phyloP scores from a whole-genome alignment of 2,113 vertebrate species.

The Salminus brasiliensis region DNA sequence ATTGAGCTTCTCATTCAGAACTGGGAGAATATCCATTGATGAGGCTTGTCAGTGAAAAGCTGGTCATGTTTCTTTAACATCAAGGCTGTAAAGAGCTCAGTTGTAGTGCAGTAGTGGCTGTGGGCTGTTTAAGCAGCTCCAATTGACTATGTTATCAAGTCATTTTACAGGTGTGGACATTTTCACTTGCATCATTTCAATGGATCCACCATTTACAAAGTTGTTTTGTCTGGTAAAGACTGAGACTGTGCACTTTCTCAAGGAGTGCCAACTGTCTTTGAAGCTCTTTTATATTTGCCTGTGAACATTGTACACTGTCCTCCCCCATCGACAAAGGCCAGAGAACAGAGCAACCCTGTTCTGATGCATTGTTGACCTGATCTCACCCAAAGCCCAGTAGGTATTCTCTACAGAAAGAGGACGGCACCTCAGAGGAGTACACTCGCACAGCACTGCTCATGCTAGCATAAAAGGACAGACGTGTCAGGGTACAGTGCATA shows the following conservation, averaged over 20 bases:
- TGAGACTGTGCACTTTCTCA: background rate
- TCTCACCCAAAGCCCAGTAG: background rate
- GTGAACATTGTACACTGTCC: background rate
- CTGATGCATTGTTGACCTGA: background rate
- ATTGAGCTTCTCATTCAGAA: background rate
- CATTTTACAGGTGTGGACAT: background rate
- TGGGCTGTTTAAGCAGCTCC: background rate
- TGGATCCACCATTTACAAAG: no score
- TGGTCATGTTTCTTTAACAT: background rate
- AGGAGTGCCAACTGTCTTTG: background rate
- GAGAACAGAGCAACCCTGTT: background rate
- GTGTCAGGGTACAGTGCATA: background rate
- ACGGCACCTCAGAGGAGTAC: background rate
- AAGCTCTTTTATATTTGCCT: background rate
- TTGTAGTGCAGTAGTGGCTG: background rate
- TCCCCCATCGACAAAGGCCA: background rate
- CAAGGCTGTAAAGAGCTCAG: background rate
- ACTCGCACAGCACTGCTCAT: background rate
- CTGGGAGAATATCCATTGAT: background rate
- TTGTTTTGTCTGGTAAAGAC: background rate
- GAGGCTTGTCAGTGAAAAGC: background rate
- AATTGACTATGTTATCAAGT: background rate
- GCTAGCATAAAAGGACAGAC: background rate
- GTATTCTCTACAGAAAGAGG: background rate
- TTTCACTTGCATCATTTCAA: background rate